A percentile compares a stretch with the other conserved stretches of the same genome.
phyloP scores from a whole-genome alignment of 2,113 vertebrate genomes.

The human region DNA sequence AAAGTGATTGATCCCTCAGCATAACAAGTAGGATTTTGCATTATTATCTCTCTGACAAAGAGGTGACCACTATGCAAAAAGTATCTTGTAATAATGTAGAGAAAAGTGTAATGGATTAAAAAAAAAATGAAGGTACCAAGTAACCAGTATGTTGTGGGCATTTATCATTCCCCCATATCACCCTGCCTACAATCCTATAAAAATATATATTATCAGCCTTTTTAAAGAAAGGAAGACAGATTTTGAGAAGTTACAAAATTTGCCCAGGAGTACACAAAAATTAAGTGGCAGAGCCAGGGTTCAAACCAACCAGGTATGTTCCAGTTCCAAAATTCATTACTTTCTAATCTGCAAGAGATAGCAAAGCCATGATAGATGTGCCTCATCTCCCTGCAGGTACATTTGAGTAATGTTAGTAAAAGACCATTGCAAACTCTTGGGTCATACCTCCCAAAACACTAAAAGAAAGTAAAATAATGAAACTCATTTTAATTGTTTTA shows the following conservation, averaged over 20 bases:
- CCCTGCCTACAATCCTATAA: background rate
- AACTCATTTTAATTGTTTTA: background rate
- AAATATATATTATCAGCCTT: background rate
- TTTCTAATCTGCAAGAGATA: background rate
- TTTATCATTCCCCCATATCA: background rate
- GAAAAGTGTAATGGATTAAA: background rate
- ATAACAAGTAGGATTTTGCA: background rate
- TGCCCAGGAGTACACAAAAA: background rate
- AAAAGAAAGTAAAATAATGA: background rate
- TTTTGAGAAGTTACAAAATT: background rate
- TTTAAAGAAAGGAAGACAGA: background rate
- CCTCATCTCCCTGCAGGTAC: background rate
- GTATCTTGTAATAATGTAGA: background rate
- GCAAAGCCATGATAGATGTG: background rate
- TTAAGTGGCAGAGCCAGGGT: background rate
- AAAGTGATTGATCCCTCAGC: background rate
- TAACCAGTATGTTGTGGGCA: background rate
- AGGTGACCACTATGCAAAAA: background rate
- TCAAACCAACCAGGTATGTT: background rate
- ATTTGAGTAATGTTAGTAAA: background rate
- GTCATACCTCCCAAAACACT: background rate
- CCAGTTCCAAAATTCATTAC: background rate
- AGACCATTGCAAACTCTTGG: background rate
- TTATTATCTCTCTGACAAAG: constrained; percentile 8
- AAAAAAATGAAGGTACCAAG: constrained; percentile 1